phyloP scores from a whole-genome alignment of 2,797 vertebrate genomes.

The Sciaenops ocellatus region DNA sequence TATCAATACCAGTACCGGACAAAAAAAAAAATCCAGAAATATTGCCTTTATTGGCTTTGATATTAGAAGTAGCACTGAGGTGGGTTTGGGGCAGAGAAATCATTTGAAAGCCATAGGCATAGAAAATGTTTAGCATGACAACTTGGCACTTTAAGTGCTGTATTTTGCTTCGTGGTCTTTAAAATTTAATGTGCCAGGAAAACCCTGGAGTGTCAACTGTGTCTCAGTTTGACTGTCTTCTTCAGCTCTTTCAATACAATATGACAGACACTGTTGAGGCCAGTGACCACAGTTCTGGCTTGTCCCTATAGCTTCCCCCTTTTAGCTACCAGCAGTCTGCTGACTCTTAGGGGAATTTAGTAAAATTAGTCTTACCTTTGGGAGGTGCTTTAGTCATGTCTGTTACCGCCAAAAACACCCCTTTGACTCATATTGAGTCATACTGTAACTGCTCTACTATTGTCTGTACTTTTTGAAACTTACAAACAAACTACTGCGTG shows the following conservation, averaged over 20 bases:
- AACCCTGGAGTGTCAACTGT: constrained; percentile 30
- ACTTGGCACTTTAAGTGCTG: constrained; percentile 18
- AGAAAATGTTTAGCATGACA: constrained; percentile 24
- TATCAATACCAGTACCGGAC: background rate
- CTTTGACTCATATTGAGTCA: constrained; percentile 41
- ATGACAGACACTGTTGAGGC: constrained; percentile 50
- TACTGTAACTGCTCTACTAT: constrained; percentile 6
- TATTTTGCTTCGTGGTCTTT: constrained; percentile 27
- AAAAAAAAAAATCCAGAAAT: background rate
- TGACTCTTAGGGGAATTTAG: constrained; percentile 31
- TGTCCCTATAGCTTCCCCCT: constrained; percentile 7
- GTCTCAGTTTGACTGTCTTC: constrained; percentile 30
- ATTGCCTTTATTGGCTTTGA: background rate
- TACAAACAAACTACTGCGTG: background rate
- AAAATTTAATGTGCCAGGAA: constrained; percentile 33
- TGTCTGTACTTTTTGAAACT: constrained; percentile 10
- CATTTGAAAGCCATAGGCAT: constrained; percentile 8
- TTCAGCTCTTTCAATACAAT: constrained; percentile 29
- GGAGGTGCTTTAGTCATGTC: constrained; percentile 32
- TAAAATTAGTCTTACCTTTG: constrained; percentile 19
- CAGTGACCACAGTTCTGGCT: constrained; percentile 1
- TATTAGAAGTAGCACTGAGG: background rate
- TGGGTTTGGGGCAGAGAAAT: background rate
- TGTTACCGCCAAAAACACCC: constrained; percentile 16
- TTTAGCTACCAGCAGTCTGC: constrained; percentile 23